Conservation (phyloP, 1,140 invertebrate genomes). For the Melitaea cinxia region DNA sequence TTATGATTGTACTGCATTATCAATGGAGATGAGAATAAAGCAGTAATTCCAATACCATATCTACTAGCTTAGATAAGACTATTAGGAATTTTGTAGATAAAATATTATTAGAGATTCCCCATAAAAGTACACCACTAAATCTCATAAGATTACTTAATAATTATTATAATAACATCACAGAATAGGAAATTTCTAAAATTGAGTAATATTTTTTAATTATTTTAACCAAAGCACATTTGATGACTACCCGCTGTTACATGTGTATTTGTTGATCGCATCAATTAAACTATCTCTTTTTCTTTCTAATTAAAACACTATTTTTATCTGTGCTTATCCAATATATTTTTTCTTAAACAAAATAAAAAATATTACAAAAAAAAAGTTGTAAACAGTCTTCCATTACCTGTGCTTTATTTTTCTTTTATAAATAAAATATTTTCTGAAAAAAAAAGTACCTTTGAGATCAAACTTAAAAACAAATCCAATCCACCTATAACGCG, state of each 20-base stretch:
- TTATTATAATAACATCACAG: neutral
- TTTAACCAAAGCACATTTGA: neutral
- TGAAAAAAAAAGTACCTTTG: too few species aligned
- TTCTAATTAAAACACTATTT: neutral
- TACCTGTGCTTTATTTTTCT: too few species aligned
- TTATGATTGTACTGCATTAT: neutral
- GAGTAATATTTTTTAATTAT: neutral
- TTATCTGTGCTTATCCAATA: neutral
- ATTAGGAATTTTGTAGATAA: constrained; percentile 33
- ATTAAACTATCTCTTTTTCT: neutral
- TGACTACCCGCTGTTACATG: neutral
- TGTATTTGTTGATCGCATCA: neutral
- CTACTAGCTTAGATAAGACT: constrained; percentile 58
- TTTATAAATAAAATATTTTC: too few species aligned
- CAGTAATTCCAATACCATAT: constrained; percentile 54
- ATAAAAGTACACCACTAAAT: neutral
- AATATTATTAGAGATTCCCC: too few species aligned
- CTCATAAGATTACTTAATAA: neutral
- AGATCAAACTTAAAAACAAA: too few species aligned
- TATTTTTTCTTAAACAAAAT: too few species aligned
- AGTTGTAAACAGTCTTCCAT: too few species aligned
- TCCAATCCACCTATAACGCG: too few species aligned
- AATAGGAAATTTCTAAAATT: neutral
- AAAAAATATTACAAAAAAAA: too few species aligned
- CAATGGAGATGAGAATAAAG: neutral